Evolutionary conservation across 2,888 invertebrate genomes (phyloP), one percentile per base, ranked within the genome.

Genomic region (Alsophila aescularia): DNA sequence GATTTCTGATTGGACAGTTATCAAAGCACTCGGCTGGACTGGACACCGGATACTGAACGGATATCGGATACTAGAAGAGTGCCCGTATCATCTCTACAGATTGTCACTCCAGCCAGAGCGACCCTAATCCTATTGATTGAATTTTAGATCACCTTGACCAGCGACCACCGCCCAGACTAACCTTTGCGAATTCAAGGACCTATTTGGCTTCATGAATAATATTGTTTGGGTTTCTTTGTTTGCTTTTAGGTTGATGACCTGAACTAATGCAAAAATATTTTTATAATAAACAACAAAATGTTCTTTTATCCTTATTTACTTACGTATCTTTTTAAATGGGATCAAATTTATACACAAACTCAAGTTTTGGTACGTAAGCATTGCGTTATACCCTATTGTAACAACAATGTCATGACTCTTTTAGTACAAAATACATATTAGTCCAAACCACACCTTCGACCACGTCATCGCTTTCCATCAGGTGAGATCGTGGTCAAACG

Each of bases 61-160:
- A 27, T 14, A 13, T 14, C 14, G 31, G 29, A 34, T 43, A 32
- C 9, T 21, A 32, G 40, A 32, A 24, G 15, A 24, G 14, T 16
- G 14, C 34, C 27, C 24, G 10, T 8, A n/a, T 15, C 24, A 24
- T 32, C 29, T 27, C 42, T 18, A 41, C 13, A 24, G 40, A 31
- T 40, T 29, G 52, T 27, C 52, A 32, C 14, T 24, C 24, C 24
- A 7, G 5, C 36, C 50, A 48, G 39, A 12, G 42, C 12, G 37
- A 37, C 48, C 49, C 44, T 57, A 52, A 51, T 55, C 48, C 55
- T 43, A 58, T 58, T 56, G 34, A 52, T 59, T 58, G 44, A 62
- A 60, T 58, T 55, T 57, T 55, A 49, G 35, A 62, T 63, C 47
- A 52, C 50, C 56, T 58, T 55, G 58, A 49, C 48, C 47, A 55